These are phyloP conservation scores for Dufourea novaeangliae DNA, from an alignment of 1,140 invertebrate genomes.

Conservation along the genomic window DNA sequence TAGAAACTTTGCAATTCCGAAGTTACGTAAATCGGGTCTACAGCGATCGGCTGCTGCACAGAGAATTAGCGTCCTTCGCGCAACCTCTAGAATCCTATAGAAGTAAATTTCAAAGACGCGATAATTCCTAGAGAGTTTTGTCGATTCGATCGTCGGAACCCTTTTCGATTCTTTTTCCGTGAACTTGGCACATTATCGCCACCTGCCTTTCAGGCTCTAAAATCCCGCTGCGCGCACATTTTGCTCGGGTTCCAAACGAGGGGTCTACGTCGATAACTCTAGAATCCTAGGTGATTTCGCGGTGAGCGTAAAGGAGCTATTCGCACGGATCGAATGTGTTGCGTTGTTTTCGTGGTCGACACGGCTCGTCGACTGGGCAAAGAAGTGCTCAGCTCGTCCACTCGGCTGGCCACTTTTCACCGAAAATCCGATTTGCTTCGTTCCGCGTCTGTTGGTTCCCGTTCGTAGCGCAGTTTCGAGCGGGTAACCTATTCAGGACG, in stretches of 20 bases:
- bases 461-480: too few species aligned
- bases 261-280: neutral
- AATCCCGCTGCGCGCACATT: neutral
- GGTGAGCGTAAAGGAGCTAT: neutral
- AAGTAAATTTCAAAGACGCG: neutral
- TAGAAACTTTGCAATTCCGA: neutral
- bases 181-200: neutral
- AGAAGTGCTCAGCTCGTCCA: neutral
- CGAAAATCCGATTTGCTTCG: conserved; percentile 9
- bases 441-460: neutral
- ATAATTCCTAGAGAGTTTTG: conserved; percentile 5
- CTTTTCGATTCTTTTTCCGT: neutral
- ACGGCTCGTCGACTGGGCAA: neutral
- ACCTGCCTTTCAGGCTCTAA: neutral
- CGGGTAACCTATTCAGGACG: too few species aligned
- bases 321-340: neutral
- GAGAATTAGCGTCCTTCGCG: neutral
- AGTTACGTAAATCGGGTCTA: conserved; percentile 1
- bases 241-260: neutral
- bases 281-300: neutral
- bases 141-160: neutral
- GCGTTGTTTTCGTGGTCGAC: neutral
- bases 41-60: neutral
- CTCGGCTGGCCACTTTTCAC: neutral
- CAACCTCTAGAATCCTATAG: neutral